phyloP scores from a whole-genome alignment of 2,888 invertebrate genomes.

The Dryobotodes eremita region DNA sequence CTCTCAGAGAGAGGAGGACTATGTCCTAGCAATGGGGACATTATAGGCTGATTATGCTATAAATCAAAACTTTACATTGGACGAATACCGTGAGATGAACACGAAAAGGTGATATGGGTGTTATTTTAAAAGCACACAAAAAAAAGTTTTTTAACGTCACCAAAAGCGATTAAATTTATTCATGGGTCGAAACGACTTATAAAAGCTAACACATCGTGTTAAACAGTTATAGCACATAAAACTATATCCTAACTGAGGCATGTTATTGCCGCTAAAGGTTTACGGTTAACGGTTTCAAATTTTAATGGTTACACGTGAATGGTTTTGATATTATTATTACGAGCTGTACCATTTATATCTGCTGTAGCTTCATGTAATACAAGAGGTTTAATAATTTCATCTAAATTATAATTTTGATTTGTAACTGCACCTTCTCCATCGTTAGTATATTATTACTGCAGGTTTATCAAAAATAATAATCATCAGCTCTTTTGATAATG shows the following conservation, averaged over 20 bases:
- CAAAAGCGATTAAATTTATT: slow-evolving; percentile 57
- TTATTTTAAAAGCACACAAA: not conserved
- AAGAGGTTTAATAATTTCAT: not conserved
- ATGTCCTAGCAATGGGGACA: not conserved
- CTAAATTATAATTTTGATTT: not conserved
- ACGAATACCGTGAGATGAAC: not conserved
- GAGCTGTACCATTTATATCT: slow-evolving; percentile 44
- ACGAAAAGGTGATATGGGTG: not conserved
- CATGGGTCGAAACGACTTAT: slow-evolving; percentile 52
- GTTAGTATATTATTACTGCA: not conserved
- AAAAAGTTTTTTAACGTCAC: slow-evolving; percentile 13
- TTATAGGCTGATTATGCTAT: not conserved
- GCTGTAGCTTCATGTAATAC: slow-evolving; percentile 10
- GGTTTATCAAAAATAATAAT: not conserved
- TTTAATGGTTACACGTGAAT: slow-evolving; percentile 60
- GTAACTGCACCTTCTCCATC: not conserved
- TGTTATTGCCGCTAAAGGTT: slow-evolving; percentile 66
- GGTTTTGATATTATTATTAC: slow-evolving; percentile 57
- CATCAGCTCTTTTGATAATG: not conserved
- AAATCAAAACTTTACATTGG: no score
- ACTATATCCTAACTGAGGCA: slow-evolving; percentile 64
- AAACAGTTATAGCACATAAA: slow-evolving; percentile 68
- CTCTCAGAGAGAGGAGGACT: no score
- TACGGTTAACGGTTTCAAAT: slow-evolving; percentile 54
- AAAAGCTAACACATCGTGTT: slow-evolving; percentile 56